These are phyloP conservation scores for Lacerta bilineata DNA, from an alignment of 2,797 vertebrate genomes.

Conservation along the genomic window DNA sequence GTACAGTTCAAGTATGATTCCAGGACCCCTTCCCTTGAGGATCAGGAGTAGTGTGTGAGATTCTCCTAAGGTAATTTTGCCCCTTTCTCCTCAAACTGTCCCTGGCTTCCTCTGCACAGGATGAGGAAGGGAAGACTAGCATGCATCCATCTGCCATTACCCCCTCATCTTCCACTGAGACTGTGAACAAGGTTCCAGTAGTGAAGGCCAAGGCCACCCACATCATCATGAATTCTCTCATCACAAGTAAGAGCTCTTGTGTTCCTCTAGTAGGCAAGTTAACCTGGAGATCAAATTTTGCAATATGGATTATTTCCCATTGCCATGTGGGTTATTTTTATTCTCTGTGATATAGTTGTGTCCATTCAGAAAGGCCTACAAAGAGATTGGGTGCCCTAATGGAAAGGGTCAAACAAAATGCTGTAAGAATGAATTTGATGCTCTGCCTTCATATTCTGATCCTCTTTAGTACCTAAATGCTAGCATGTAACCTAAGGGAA, in stretches of 20 bases:
- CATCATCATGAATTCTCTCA: conserved; percentile 92
- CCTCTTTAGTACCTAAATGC: neutral
- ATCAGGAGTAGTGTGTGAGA: neutral
- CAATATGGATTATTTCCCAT: too few relatives aligned
- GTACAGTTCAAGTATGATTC: neutral
- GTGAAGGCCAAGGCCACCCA: conserved; percentile 86
- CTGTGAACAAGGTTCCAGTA: conserved; percentile 79
- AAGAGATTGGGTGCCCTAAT: neutral
- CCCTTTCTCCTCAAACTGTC: conserved; percentile 38
- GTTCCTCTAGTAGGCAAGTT: neutral
- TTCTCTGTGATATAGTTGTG: neutral
- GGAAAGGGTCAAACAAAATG: conserved; percentile 11
- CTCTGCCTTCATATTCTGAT: neutral
- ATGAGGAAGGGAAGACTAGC: conserved; percentile 79
- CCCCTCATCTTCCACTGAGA: conserved; percentile 73
- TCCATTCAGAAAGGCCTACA: neutral
- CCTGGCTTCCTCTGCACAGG: conserved; percentile 73
- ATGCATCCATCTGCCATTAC: conserved; percentile 58
- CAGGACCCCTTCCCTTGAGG: neutral
- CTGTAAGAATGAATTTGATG: neutral
- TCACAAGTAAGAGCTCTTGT: conserved; percentile 88
- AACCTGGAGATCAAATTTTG: accelerated
- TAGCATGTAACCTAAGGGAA: neutral
- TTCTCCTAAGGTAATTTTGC: conserved; percentile 18
- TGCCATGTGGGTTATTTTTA: neutral